Conservation (phyloP, 2,888 invertebrate genomes). For the Automeris io region DNA sequence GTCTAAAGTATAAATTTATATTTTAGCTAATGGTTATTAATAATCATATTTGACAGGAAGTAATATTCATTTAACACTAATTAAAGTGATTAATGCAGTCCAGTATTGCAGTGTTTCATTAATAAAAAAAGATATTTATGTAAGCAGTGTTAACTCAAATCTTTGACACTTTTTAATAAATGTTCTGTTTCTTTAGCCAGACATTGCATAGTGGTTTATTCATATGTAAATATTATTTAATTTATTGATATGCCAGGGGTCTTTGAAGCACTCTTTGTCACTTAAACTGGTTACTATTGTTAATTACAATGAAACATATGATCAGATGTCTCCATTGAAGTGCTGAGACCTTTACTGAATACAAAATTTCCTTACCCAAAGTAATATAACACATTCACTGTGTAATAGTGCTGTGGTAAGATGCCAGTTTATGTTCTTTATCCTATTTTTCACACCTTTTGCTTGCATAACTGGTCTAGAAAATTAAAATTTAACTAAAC, state of each 20-base stretch:
- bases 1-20: too few relatives aligned
- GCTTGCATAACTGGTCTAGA: not conserved
- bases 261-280: slow-evolving; percentile 68
- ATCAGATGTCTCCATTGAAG: slow-evolving; percentile 62
- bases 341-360: slow-evolving; percentile 39
- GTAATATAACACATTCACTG: slow-evolving; percentile 55
- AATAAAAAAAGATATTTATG: too few relatives aligned
- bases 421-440: not conserved
- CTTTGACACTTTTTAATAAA: slow-evolving; percentile 59
- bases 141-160: slow-evolving; percentile 35
- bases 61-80: too few relatives aligned
- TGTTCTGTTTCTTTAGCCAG: slow-evolving; percentile 50
- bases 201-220: slow-evolving; percentile 48
- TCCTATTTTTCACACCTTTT: not conserved
- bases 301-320: slow-evolving; percentile 58
- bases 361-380: slow-evolving; percentile 37
- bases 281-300: slow-evolving; percentile 55
- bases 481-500: not conserved
- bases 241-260: slow-evolving; percentile 75
- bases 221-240: slow-evolving; percentile 72
- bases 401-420: slow-evolving; percentile 30
- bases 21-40: too few relatives aligned
- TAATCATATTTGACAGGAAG: too few relatives aligned
- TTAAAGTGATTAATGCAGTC: too few relatives aligned
- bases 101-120: too few relatives aligned